Base-by-base conservation (phyloP, 1,140 invertebrate genomes). In the Nautilus pompilius region DNA sequence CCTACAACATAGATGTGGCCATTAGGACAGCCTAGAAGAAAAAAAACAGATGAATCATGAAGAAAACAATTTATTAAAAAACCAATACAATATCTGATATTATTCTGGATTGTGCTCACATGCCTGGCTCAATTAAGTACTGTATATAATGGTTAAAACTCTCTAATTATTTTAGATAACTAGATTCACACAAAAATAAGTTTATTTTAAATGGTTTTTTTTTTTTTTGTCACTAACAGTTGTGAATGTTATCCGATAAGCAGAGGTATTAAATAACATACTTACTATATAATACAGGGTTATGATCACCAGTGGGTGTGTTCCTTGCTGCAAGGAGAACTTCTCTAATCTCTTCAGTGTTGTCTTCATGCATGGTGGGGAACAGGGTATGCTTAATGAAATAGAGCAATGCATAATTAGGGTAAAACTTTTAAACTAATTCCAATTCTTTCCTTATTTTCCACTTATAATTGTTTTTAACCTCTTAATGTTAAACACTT, bases 1-100 rank as follows among this genome's bases (percentile, higher is more conserved):
- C 77, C 77, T 67, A 80, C 77, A 15, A 71, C 60, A 55, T 80
- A 80, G 48, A 71, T 65, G 65, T 80, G 77, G 58, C 77, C 76
- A 73, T 76, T 76, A 4, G 77, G 73, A 66, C 78, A 80, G 26
- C 65, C 75, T 78, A 68, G 64, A 73, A 71, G 24, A 34, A 26
- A 46, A 62, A 17, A 49, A 22, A 60, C 15, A 3, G 49, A 32
- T 58, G 51, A 28, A 55, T 30, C 26, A 48, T 10, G 15, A 29
- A 5, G 15, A 34, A 57, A 5, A 3, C 17, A 34, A n/a, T 2
- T 20, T n/a, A 34, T 10, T 17, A 57, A 34, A 13, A 34, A 5
- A 30, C 26, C 33, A 54, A 5, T 54, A 2, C 17, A 26, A 54
- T 54, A 54, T 8, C 22, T n/a, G n/a, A n/a, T n/a, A n/a, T n/a